Conservation (phyloP, 2,797 vertebrate species). For the Jordanella pulchra region DNA sequence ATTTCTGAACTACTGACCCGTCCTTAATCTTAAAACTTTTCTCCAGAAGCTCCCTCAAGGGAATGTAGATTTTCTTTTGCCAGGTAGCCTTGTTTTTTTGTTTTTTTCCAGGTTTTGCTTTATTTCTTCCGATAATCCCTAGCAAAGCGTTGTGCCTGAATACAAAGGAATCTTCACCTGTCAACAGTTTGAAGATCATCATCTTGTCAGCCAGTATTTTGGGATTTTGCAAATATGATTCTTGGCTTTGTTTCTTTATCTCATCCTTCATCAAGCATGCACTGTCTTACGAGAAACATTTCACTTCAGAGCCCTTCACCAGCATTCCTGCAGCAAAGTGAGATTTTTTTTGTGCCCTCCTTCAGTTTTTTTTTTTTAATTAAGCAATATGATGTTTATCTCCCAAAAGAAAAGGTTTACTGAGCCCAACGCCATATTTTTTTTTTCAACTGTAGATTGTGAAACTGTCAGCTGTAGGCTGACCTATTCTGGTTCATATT, state of each 20-base stretch:
- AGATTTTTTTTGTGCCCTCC: neutral
- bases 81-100: neutral
- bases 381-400: neutral
- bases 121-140: neutral
- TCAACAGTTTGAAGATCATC: neutral
- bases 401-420: neutral
- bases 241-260: neutral
- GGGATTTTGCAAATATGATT: neutral
- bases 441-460: too few relatives aligned
- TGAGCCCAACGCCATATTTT: neutral
- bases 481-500: neutral
- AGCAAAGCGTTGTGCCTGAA: neutral
- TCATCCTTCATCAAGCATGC: neutral
- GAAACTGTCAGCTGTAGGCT: too few relatives aligned
- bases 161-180: neutral
- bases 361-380: neutral
- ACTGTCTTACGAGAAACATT: neutral
- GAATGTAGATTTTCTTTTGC: neutral
- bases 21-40: neutral
- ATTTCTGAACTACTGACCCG: neutral
- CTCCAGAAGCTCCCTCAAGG: neutral
- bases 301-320: neutral
- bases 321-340: neutral
- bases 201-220: neutral
- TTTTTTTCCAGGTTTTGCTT: neutral